phyloP scores from a whole-genome alignment of 1,140 invertebrate species.

The Brachionus paranguensis region DNA sequence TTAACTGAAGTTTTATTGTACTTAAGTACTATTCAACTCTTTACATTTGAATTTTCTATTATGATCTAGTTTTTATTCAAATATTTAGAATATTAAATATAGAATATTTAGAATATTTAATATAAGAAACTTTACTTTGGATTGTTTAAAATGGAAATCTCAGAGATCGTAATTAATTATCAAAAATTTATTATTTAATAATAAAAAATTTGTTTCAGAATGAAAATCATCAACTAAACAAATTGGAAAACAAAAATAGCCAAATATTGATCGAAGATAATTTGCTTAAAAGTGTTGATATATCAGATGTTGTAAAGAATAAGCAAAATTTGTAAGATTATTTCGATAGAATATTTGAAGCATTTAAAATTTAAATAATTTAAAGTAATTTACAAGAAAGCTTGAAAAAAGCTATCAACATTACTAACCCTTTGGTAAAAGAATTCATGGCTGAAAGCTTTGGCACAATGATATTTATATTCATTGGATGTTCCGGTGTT shows the following conservation, averaged over 20 bases:
- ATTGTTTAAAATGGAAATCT: background rate
- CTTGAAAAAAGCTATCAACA: background rate
- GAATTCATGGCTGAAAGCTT: slow-evolving; percentile 26
- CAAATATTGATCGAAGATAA: background rate
- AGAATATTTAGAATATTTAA: background rate
- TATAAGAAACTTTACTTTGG: background rate
- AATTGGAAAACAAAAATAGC: background rate
- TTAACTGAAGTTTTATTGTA: background rate
- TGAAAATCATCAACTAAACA: background rate
- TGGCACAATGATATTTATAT: slow-evolving; percentile 17
- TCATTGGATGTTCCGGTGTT: background rate
- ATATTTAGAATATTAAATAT: background rate
- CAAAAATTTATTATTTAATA: background rate
- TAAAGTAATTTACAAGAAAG: background rate
- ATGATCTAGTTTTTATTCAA: background rate
- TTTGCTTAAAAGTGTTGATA: background rate
- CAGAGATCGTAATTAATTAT: background rate
- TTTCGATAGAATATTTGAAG: background rate
- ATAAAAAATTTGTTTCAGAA: background rate
- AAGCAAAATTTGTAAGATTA: background rate
- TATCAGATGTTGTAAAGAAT: background rate
- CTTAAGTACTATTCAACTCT: background rate
- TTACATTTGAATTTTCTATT: background rate
- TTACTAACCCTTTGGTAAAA: background rate
- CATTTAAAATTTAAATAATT: background rate